Percentiles rank a stretch among this genome's conserved stretches.
Evolutionary conservation across 2,888 invertebrate species (phyloP).

Genomic region (Thymelicus acteon): DNA sequence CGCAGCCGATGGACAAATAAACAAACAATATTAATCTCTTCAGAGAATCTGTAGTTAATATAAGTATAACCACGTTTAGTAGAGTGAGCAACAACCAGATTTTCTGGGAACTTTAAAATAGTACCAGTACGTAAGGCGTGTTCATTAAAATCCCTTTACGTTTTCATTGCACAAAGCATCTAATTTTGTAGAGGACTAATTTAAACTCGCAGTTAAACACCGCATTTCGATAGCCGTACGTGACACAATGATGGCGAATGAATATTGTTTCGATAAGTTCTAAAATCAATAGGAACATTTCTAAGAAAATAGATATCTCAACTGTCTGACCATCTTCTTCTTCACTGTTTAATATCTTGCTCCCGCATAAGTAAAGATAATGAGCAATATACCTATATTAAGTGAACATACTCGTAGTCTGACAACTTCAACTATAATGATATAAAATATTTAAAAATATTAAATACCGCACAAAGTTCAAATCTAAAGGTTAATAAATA

Average conservation of each 20-base stretch:
- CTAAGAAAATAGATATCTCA: constrained; percentile 12
- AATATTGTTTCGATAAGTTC: neutral
- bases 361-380: no score
- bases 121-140: constrained; percentile 1
- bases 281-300: constrained; percentile 1
- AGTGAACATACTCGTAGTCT: no score
- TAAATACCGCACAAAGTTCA: no score
- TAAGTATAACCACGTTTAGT: constrained; percentile 4
- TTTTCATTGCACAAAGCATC: constrained; percentile 17
- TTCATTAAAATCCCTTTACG: constrained; percentile 3
- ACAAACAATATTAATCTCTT: constrained; percentile 29
- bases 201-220: constrained; percentile 13
- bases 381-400: no score
- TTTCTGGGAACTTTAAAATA: constrained; percentile 25
- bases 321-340: neutral
- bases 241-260: constrained; percentile 10
- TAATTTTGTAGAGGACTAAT: constrained; percentile 22
- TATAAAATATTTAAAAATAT: no score
- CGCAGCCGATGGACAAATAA: constrained; percentile 27
- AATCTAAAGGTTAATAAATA: no score
- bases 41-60: constrained; percentile 22
- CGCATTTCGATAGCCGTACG: constrained; percentile 2
- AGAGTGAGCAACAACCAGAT: neutral
- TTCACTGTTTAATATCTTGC: neutral
- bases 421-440: no score